These are phyloP conservation scores for Arctocebus calabarensis DNA, from an alignment of 2,797 vertebrate species.

Conservation along the genomic window DNA sequence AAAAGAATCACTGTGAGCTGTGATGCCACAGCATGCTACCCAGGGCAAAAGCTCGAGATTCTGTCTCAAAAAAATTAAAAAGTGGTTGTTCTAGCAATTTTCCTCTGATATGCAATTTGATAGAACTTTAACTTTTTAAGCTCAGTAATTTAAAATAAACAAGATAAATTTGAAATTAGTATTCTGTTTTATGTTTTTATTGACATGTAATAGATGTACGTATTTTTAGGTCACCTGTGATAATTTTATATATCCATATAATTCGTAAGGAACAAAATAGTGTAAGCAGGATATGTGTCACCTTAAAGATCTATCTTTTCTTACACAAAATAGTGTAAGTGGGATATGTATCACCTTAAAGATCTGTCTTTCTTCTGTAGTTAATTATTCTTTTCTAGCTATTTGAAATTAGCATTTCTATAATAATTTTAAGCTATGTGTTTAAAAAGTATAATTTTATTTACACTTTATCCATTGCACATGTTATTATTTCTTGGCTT, in stretches of 20 bases:
- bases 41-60: no score
- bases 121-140: background rate
- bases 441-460: background rate
- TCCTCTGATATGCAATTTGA: background rate
- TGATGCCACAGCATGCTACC: no score
- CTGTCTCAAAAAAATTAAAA: no score
- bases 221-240: background rate
- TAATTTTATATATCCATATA: background rate
- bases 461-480: background rate
- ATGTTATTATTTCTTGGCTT: background rate
- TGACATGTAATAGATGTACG: background rate
- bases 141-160: background rate
- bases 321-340: background rate
- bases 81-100: background rate
- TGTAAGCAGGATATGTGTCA: background rate
- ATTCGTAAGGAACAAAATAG: background rate
- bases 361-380: background rate
- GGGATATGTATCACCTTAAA: background rate
- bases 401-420: background rate
- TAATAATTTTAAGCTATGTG: background rate
- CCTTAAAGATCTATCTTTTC: no score
- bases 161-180: background rate
- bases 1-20: no score
- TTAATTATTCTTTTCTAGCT: background rate
- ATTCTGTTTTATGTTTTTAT: background rate